Evolutionary conservation across 2,113 vertebrate genomes (phyloP).

Genomic region (Ammodytes marinus): DNA sequence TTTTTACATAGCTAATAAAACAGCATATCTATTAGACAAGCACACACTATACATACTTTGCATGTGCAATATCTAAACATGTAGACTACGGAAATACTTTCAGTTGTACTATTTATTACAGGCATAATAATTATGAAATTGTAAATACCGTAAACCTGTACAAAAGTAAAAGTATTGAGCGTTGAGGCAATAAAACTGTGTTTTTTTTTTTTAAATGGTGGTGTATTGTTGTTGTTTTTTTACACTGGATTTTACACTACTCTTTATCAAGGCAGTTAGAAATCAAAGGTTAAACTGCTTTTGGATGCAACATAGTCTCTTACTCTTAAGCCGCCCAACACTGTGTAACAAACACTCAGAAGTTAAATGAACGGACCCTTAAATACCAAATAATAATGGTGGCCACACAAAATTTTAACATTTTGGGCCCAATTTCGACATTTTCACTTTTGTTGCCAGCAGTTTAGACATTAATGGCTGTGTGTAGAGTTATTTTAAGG

Average conservation of each 20-base stretch:
- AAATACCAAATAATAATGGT: too few species aligned
- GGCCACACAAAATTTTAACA: too few species aligned
- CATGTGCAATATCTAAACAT: conserved; percentile 88
- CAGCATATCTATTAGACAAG: conserved; percentile 79
- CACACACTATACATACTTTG: conserved; percentile 87
- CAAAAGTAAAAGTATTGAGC: conserved; percentile 89
- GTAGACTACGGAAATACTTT: conserved; percentile 83
- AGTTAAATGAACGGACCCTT: too few species aligned
- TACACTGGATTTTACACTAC: background rate
- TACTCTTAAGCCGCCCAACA: too few species aligned
- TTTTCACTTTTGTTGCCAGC: too few species aligned
- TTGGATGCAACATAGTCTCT: too few species aligned
- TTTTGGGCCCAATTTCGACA: too few species aligned
- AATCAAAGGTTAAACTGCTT: too few species aligned
- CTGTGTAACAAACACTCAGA: too few species aligned
- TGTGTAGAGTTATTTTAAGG: too few species aligned
- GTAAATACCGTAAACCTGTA: conserved; percentile 96
- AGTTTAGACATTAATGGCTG: too few species aligned
- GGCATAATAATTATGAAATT: conserved; percentile 85
- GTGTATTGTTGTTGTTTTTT: conserved; percentile 44
- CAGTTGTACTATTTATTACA: conserved; percentile 88
- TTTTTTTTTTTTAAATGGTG: conserved; percentile 76
- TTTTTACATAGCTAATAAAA: conserved; percentile 82
- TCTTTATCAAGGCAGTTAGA: background rate
- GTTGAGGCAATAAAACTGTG: conserved; percentile 95